Base-by-base conservation (phyloP, 2,113 vertebrate species). In the Cavia porcellus region DNA sequence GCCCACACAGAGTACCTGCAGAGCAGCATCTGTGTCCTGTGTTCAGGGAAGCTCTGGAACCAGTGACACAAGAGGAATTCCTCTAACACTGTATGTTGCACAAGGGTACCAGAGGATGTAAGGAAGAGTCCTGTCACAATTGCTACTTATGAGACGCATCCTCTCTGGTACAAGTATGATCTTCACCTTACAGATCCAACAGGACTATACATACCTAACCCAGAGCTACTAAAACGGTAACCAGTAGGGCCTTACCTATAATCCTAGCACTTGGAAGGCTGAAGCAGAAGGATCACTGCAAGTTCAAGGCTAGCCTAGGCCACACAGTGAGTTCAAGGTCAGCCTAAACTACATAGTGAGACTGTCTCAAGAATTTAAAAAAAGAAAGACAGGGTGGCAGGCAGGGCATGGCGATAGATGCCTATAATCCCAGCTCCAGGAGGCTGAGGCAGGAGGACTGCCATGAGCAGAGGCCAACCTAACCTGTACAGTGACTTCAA, bases 21-120 rank as follows among this genome's bases (percentile, higher is more conserved):
- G 32, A 0, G 15, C 47, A 38, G 52, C 9, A 30, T 35, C 57
- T 5, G 0, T 0, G 9, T 15, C 38, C 47, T 42, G 0, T 3
- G 38, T 15, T 8, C 79, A 24, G 20, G 42, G 4, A 2, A 61
- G 32, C 80, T 35, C 59, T 32, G 45, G 3, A 28, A 13, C 55
- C 25, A 15, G 7, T 7, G 35, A 5, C 59, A 30, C 1, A 3
- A 9, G 28, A 74, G 82, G n/a, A 52, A 38, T 28, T 32, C 72
- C 64, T 52, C 62, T 38, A 15, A 17, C 5, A 2, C 1, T 3
- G 38, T 50, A 5, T 3, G 83, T 2, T 38, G 38, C 38, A 5
- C 4, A 83, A 50, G 35, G 66, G 66, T 30, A 72, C 64, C 66
- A 2, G 15, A 38, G 38, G 11, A 59, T 59, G 4, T 0, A 17